Evolutionary conservation across 1,140 invertebrate species (phyloP).

Genomic region (Leptoteleia sp.): DNA sequence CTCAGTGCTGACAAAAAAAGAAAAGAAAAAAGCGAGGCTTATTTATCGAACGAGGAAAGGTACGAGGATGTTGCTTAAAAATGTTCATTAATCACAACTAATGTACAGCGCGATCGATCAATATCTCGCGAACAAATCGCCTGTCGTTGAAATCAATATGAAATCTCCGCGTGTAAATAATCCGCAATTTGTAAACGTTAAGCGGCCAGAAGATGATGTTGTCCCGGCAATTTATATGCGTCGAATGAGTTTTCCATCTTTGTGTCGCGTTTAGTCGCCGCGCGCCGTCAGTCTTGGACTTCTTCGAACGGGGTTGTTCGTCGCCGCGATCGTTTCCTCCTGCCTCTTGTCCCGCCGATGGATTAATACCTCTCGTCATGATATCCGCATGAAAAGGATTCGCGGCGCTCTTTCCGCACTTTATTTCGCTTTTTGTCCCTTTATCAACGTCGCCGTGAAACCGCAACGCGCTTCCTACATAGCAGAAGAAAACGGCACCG

Average conservation of each 20-base stretch:
- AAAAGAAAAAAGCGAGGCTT: too few relatives aligned
- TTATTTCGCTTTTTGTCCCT: conserved; percentile 68
- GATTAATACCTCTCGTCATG: conserved; percentile 65
- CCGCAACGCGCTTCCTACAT: conserved; percentile 68
- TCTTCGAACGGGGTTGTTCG: conserved; percentile 50
- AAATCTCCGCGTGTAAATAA: conserved; percentile 24
- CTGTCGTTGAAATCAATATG: conserved; percentile 25
- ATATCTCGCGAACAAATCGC: conserved; percentile 5
- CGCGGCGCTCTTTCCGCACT: conserved; percentile 64
- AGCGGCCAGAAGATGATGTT: conserved; percentile 56
- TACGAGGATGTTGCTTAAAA: too few relatives aligned
- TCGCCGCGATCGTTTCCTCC: conserved; percentile 59
- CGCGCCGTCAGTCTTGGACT: conserved; percentile 49
- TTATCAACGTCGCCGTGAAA: conserved; percentile 60
- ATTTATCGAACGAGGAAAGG: too few relatives aligned
- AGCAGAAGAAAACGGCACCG: conserved; percentile 68
- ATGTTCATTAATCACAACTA: too few relatives aligned
- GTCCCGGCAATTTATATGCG: conserved; percentile 53
- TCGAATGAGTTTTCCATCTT: conserved; percentile 58
- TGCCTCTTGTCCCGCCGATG: conserved; percentile 61
- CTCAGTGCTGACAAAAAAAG: too few relatives aligned
- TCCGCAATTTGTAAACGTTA: conserved; percentile 54
- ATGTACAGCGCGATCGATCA: conserved; percentile 1
- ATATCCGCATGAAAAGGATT: conserved; percentile 69
- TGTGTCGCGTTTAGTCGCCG: conserved; percentile 50